Conservation (phyloP, 2,113 vertebrate species). For the Tachycineta bicolor region DNA sequence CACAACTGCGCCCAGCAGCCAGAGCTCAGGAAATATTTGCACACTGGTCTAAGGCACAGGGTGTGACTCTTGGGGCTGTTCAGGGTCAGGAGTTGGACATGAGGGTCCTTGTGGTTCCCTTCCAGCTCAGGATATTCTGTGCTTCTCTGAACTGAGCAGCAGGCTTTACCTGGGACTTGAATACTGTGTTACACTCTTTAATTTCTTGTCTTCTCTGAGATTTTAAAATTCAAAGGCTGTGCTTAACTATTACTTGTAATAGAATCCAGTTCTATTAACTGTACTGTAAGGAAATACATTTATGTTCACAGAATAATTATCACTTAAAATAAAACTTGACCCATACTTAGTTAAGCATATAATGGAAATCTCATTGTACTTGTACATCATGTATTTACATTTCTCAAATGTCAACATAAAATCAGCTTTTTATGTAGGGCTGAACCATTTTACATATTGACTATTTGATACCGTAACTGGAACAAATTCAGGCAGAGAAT, state of each 20-base stretch:
- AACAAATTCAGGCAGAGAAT: not conserved
- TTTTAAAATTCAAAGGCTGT: not conserved
- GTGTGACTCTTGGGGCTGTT: not conserved
- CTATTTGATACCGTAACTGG: not conserved
- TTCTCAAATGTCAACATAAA: not conserved
- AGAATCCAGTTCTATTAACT: not conserved
- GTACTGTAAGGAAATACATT: not conserved
- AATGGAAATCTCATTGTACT: not conserved
- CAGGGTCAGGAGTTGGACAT: not conserved
- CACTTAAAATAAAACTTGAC: not conserved
- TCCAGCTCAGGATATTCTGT: not conserved
- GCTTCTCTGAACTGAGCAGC: not conserved
- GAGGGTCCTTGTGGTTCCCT: not conserved
- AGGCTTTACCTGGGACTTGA: not conserved
- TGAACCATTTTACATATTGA: not conserved
- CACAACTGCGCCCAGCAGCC: not conserved
- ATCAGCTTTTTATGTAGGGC: not conserved
- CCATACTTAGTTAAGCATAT: not conserved
- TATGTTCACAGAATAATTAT: not conserved
- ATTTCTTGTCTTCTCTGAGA: not conserved
- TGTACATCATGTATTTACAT: not conserved
- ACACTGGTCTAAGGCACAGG: not conserved
- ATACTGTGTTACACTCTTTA: not conserved
- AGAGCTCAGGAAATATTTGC: not conserved
- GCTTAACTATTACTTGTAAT: not conserved